A percentile compares a stretch with the other conserved stretches of the same genome.
Evolutionary conservation across 1,140 invertebrate genomes (phyloP).

Genomic region (Sinella curviseta): DNA sequence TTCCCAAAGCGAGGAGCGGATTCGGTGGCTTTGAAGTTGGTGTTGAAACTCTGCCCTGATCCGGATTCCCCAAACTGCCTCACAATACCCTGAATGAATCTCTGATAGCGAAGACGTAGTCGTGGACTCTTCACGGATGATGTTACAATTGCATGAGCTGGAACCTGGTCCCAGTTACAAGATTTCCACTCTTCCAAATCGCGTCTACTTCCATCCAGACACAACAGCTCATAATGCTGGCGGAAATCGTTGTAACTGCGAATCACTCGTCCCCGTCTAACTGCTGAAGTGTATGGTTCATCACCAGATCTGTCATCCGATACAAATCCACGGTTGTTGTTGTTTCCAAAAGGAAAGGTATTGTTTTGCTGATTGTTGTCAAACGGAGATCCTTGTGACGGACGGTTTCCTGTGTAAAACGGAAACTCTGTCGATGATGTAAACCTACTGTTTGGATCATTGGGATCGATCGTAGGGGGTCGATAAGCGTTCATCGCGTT

Average conservation of each 20-base stretch:
- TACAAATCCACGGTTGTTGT: not conserved
- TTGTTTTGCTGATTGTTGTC: not conserved
- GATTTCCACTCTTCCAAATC: constrained; percentile 69
- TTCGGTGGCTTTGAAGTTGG: constrained; percentile 70
- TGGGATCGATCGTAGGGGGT: not conserved
- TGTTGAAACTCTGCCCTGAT: constrained; percentile 42
- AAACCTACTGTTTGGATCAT: not conserved
- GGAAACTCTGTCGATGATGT: constrained; percentile 1
- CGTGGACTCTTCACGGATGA: constrained; percentile 69
- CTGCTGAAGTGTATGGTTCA: not conserved
- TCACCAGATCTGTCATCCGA: not conserved
- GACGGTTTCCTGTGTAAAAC: constrained; percentile 1
- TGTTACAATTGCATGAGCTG: constrained; percentile 82
- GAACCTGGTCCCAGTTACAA: constrained; percentile 87
- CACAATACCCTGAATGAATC: constrained; percentile 56
- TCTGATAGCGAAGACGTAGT: constrained; percentile 63
- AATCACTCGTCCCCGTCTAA: not conserved
- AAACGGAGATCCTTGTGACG: not conserved
- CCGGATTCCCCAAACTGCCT: constrained; percentile 54
- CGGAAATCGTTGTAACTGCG: constrained; percentile 30
- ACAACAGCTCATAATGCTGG: constrained; percentile 78
- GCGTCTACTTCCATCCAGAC: constrained; percentile 73
- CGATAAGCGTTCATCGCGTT: not conserved
- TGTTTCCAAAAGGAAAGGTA: not conserved
- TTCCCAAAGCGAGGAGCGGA: constrained; percentile 67